phyloP scores from a whole-genome alignment of 2,113 vertebrate species.

The Tenrec ecaudatus region DNA sequence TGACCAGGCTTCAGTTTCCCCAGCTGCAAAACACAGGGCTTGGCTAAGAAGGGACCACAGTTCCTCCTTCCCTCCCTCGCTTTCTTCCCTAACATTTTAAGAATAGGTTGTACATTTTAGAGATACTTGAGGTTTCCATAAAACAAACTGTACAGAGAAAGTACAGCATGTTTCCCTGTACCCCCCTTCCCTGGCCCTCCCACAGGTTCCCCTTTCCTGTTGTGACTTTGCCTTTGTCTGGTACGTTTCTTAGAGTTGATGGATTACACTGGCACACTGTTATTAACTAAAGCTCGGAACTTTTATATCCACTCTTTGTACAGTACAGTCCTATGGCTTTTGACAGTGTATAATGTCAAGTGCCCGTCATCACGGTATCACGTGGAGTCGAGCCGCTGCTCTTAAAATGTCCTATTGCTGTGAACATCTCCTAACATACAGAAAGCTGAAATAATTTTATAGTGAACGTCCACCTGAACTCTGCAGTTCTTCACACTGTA shows the following conservation, averaged over 20 bases:
- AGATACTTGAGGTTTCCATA: not conserved
- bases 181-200: not conserved
- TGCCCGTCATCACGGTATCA: not conserved
- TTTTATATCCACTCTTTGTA: not conserved
- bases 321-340: not conserved
- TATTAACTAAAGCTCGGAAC: not conserved
- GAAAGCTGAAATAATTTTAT: not conserved
- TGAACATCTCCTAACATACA: not conserved
- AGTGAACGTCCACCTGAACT: too few relatives aligned
- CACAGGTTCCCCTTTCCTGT: not conserved
- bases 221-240: not conserved
- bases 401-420: not conserved
- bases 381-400: not conserved
- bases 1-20: not conserved
- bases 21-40: not conserved
- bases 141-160: not conserved
- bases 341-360: not conserved
- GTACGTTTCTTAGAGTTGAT: not conserved
- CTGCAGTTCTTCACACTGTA: fast-evolving
- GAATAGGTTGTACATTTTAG: not conserved
- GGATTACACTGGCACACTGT: not conserved
- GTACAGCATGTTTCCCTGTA: not conserved
- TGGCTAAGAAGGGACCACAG: not conserved
- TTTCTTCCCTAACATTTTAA: not conserved
- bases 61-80: not conserved